phyloP scores from a whole-genome alignment of 2,797 vertebrate genomes.

The Luscinia megarhynchos region DNA sequence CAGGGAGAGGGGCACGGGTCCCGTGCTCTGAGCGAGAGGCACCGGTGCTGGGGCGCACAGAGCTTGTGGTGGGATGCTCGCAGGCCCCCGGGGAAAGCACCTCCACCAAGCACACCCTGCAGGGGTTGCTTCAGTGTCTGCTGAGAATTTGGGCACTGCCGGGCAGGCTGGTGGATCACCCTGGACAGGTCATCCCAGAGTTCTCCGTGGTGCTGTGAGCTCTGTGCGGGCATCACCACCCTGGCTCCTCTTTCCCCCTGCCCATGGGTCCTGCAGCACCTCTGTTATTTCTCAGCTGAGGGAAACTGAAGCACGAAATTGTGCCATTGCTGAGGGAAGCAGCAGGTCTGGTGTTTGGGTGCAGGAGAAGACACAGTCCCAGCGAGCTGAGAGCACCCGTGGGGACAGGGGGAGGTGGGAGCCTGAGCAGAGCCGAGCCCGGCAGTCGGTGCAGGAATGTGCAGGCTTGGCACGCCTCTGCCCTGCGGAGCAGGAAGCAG shows the following conservation, averaged over 20 bases:
- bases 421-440: not conserved
- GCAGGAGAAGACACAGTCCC: not conserved
- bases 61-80: not conserved
- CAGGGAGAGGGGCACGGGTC: not conserved
- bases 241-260: not conserved
- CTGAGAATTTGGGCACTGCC: not conserved
- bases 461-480: slow-evolving; percentile 26
- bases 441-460: not conserved
- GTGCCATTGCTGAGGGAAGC: not conserved
- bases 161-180: not conserved
- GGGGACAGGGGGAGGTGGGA: not conserved
- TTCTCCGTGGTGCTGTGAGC: accelerated
- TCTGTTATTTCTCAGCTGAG: not conserved
- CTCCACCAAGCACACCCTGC: not conserved
- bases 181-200: not conserved
- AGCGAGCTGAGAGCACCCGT: accelerated
- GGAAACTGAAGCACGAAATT: not conserved
- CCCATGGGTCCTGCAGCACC: not conserved
- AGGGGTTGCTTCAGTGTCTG: not conserved
- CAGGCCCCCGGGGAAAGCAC: accelerated
- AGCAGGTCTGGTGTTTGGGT: not conserved
- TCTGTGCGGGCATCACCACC: accelerated
- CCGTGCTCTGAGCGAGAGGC: not conserved
- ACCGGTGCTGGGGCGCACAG: not conserved
- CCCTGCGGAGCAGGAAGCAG: slow-evolving; percentile 54